Conservation (phyloP, 2,113 vertebrate genomes). For the Grallaria varia region DNA sequence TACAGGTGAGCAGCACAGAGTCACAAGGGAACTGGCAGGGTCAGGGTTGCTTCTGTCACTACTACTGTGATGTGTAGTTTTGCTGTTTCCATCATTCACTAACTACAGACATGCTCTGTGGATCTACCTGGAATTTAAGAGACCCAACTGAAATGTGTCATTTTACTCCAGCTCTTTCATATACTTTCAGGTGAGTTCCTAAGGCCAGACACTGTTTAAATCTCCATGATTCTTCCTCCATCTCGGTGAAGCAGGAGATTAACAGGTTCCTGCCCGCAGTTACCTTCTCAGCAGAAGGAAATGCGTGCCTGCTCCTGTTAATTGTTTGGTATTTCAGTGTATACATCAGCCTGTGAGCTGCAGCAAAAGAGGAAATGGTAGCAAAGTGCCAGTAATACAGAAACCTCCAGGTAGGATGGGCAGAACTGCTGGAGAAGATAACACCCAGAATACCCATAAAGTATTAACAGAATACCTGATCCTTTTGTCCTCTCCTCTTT, state of each 20-base stretch:
- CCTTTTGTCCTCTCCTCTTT: background rate
- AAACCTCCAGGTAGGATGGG: background rate
- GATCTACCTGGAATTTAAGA: background rate
- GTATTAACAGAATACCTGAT: background rate
- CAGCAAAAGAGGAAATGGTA: background rate
- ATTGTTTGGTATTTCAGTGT: background rate
- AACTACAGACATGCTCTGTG: background rate
- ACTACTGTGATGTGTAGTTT: background rate
- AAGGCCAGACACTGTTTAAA: background rate
- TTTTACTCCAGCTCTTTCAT: background rate
- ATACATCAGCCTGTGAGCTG: background rate
- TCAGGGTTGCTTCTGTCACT: background rate
- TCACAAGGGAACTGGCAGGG: background rate
- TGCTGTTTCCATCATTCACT: background rate
- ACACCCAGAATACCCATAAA: background rate
- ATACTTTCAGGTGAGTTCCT: background rate
- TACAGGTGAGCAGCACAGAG: background rate
- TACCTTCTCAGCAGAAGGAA: background rate
- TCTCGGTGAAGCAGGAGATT: background rate
- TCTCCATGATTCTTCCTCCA: background rate
- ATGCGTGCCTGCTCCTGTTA: background rate
- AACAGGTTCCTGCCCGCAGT: background rate
- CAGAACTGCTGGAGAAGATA: background rate
- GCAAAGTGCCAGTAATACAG: background rate
- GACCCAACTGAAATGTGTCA: background rate